These are phyloP conservation scores for Drosophila suboccidentalis DNA, from an alignment of 2,888 invertebrate species.

Conservation along the genomic window DNA sequence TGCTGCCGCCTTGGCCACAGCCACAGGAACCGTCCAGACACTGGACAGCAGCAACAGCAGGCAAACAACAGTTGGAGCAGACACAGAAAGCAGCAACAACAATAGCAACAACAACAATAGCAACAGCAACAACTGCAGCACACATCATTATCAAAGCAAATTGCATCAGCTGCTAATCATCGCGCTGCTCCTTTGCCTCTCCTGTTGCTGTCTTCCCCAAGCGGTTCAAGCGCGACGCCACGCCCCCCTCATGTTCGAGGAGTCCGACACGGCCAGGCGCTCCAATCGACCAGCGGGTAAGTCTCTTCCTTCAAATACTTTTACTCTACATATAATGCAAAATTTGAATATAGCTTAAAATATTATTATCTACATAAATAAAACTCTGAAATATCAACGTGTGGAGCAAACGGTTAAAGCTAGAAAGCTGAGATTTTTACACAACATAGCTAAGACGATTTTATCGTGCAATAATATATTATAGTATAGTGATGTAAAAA, in stretches of 20 bases:
- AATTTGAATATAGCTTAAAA: too few species aligned
- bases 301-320: constrained; percentile 73
- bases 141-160: constrained; percentile 43
- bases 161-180: constrained; percentile 74
- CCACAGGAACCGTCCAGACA: constrained; percentile 66
- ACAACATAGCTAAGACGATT: too few species aligned
- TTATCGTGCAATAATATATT: too few species aligned
- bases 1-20: constrained; percentile 62
- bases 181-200: constrained; percentile 66
- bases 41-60: constrained; percentile 38
- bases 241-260: constrained; percentile 89
- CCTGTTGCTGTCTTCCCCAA: constrained; percentile 54
- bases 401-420: too few species aligned
- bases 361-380: too few species aligned
- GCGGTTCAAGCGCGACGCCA: constrained; percentile 86
- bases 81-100: constrained; percentile 15
- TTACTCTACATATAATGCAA: too few species aligned
- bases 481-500: too few species aligned
- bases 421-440: too few species aligned
- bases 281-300: constrained; percentile 90
- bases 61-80: constrained; percentile 16
- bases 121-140: constrained; percentile 26
- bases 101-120: constrained; percentile 11
- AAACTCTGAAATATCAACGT: too few species aligned
- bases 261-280: constrained; percentile 89